These are phyloP conservation scores for Coryphaenoides rupestris DNA, from an alignment of 2,113 vertebrate species.

Conservation along the genomic window DNA sequence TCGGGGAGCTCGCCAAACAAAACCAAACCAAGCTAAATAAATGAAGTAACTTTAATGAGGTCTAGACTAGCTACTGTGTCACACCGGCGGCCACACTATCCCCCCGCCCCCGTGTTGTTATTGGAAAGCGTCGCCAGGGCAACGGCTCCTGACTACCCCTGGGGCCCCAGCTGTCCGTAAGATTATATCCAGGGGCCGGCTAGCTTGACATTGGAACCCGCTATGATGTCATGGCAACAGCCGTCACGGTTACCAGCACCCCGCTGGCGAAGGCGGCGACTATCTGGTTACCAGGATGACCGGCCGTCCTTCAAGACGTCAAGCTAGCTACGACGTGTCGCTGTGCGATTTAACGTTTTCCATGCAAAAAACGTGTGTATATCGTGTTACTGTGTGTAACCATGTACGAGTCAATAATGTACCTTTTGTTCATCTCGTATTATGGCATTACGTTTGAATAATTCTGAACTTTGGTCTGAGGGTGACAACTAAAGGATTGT, in stretches of 20 bases:
- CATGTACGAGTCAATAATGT: too few relatives aligned
- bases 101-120: constrained; percentile 14
- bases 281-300: constrained; percentile 50
- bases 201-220: constrained; percentile 49
- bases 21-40: neutral
- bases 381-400: too few relatives aligned
- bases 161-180: constrained; percentile 55
- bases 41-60: neutral
- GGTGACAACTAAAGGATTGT: too few relatives aligned
- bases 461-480: neutral
- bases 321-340: constrained; percentile 14
- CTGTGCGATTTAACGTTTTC: constrained; percentile 32
- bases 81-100: neutral
- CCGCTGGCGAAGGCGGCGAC: constrained; percentile 48
- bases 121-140: constrained; percentile 38
- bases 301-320: constrained; percentile 44
- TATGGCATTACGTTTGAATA: neutral
- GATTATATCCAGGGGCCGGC: constrained; percentile 47
- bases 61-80: too few relatives aligned
- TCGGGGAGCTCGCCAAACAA: too few relatives aligned
- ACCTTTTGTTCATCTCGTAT: too few relatives aligned
- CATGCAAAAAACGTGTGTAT: too few relatives aligned
- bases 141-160: constrained; percentile 21
- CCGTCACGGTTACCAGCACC: constrained; percentile 36
- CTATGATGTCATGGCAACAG: constrained; percentile 43